These are phyloP conservation scores for Pseudopipra pipra DNA, from an alignment of 2,113 vertebrate species.

Conservation along the genomic window DNA sequence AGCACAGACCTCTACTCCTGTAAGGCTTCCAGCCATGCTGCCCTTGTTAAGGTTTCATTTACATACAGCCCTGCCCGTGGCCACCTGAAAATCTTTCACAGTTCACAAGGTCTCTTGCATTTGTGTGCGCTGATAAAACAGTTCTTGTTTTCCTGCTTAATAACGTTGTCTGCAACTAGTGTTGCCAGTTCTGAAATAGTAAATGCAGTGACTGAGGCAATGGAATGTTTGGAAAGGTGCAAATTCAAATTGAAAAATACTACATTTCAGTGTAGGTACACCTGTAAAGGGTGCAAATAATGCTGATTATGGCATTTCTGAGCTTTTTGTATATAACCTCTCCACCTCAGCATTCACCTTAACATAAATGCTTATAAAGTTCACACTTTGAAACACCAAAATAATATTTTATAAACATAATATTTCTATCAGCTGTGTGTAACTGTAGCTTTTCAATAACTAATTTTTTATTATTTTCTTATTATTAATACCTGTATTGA, in stretches of 20 bases:
- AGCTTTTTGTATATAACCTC: not conserved
- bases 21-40: accelerated
- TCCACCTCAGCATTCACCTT: not conserved
- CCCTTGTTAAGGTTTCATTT: accelerated
- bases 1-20: accelerated
- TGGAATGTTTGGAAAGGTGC: not conserved
- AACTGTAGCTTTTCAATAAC: not conserved
- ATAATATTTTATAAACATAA: not conserved
- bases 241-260: not conserved
- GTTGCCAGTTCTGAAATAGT: not conserved
- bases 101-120: not conserved
- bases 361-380: not conserved
- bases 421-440: not conserved
- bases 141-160: not conserved
- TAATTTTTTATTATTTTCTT: not conserved
- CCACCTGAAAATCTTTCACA: not conserved
- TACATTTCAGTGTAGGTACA: not conserved
- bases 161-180: not conserved
- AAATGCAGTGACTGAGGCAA: not conserved
- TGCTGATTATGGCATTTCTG: not conserved
- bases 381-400: not conserved
- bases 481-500: not conserved
- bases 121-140: not conserved
- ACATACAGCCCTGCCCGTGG: not conserved
- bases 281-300: not conserved